A percentile compares a stretch with the other conserved stretches of the same genome.
These are phyloP conservation scores for Heterotis niloticus DNA, from an alignment of 2,113 vertebrate genomes.

Conservation along the genomic window DNA sequence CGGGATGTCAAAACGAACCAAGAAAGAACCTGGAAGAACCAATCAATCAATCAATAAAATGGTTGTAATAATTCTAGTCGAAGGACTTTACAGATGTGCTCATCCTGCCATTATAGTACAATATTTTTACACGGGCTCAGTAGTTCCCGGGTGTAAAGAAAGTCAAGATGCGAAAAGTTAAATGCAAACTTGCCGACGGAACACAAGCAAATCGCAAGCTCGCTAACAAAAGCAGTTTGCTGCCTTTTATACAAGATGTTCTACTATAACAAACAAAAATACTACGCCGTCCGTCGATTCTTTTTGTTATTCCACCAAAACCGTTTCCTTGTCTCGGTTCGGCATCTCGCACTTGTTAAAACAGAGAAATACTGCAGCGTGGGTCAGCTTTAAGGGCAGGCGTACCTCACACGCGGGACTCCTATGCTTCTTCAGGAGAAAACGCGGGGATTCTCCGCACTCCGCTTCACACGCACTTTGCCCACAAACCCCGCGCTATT, in stretches of 20 bases:
- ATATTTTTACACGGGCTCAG: no score
- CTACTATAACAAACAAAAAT: neutral
- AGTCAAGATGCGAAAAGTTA: no score
- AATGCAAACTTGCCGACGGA: neutral
- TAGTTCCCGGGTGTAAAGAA: no score
- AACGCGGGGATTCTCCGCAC: neutral
- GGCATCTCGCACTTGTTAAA: neutral
- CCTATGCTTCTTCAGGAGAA: conserved; percentile 9
- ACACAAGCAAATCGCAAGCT: neutral
- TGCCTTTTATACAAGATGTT: no score
- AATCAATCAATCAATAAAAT: neutral
- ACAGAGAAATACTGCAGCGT: neutral
- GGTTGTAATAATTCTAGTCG: neutral
- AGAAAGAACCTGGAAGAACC: neutral
- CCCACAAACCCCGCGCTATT: neutral
- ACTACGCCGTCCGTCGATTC: neutral
- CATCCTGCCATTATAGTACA: no score
- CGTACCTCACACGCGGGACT: neutral
- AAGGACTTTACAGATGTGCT: no score
- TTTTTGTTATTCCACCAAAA: conserved; percentile 5
- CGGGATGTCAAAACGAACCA: neutral
- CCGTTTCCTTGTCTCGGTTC: conserved; percentile 28
- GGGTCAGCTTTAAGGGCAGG: neutral
- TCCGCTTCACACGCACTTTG: neutral
- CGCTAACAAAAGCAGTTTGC: neutral